Base-by-base conservation (phyloP, 1,140 invertebrate genomes). In the Lepidurus apus region DNA sequence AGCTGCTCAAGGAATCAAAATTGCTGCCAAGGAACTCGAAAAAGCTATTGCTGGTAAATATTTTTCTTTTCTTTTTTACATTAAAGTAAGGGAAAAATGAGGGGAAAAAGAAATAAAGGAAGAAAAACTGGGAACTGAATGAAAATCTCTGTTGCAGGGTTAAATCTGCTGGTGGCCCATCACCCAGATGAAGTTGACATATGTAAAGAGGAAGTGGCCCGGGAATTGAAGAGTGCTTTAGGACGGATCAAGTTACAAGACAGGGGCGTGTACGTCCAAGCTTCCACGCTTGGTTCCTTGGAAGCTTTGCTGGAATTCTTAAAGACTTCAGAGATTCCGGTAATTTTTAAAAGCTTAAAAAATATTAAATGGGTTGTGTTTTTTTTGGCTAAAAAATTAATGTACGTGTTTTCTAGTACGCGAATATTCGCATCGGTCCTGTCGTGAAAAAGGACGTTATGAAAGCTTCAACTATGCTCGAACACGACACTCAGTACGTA, bases 361-460 rank as follows among this genome's bases (percentile, higher is more conserved):
- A 44, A 43, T n/a, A n/a, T n/a, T n/a, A 75, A 42, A n/a, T 44
- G 21, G 13, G 7, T 11, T 77, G 53, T 1, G 47, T 47, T 0
- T 47, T 43, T 45, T 44, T 77, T 42, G 73, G 10, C n/a, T 43
- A 7, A 9, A n/a, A n/a, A n/a, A n/a, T n/a, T 44, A 21, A 17
- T 34, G 6, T n/a, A n/a, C 7, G 17, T 77, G 9, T 47, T 77
- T 43, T 34, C 24, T 88, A 98, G 95, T 99, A 98, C 87, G 93
- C 95, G 73, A 96, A 96, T 75, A 98, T 99, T 82, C 94, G 97
- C 81, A 99, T 99, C 87, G 98, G 98, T 11, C 98, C 98, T 26
- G 98, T 99, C 43, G 98, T 99, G 74, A 99, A 98, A 85, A 96
- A 95, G 83, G 98, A 99, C 86, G 96, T 99, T 1, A 99, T 99